Base-by-base conservation (phyloP, 2,888 invertebrate genomes). In the Drosophila niveifrons region DNA sequence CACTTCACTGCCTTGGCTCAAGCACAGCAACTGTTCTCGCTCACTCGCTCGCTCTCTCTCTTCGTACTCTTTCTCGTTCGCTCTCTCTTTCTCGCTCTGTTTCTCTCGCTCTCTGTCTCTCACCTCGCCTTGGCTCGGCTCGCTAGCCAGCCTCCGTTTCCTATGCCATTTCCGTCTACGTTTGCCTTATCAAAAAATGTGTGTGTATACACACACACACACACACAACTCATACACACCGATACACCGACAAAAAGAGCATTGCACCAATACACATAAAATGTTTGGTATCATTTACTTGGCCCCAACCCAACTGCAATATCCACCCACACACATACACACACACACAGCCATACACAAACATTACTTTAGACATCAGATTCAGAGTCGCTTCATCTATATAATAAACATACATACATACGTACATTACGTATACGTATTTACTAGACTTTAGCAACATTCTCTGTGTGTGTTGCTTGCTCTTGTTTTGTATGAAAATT, bases 81-180 rank as follows among this genome's bases (percentile, higher is more conserved):
- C 8, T 41, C 15, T 2, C 13, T 15, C 39, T 18, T 4, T 41
- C 15, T 2, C 13, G 8, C 39, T 18, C 36, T 3, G 29, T 31
- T n/a, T 17, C 28, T 11, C 28, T 46, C 36, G 2, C 36, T 3
- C 6, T 55, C 17, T 23, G 4, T 6, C 3, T 2, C n/a, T 48
- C 15, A 28, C 44, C 18, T 11, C 7, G 34, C 17, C 31, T 23
- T 23, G 28, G 18, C 18, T 53, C 44, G 10, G 15, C 31, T 31
- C 47, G 58, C 48, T 50, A 47, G 36, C 75, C 53, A 61, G 47
- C 48, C 77, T 64, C 65, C 67, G 71, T 68, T 79, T 83, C 83
- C 82, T 83, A 77, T 83, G 77, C 84, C 82, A 77, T 83, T 83
- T 83, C 82, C 82, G 81, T 84, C 82, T 72, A 68, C 78, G 72